A percentile compares a stretch with the other conserved stretches of the same genome.
phyloP scores from a whole-genome alignment of 1,140 invertebrate genomes.

The Drosophila obscura region DNA sequence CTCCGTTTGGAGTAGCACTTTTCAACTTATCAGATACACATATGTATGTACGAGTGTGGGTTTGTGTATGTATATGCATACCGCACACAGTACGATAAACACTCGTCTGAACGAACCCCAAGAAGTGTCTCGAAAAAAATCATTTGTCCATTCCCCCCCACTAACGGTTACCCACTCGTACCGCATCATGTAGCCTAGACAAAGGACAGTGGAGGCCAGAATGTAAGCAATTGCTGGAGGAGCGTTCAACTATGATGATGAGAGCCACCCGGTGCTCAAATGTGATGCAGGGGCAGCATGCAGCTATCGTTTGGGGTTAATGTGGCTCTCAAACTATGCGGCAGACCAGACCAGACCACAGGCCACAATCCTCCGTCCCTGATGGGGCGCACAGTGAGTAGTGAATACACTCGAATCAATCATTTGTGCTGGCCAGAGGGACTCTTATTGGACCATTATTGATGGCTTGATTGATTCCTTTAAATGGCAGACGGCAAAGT shows the following conservation, averaged over 20 bases:
- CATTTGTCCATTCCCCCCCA: conserved; percentile 36
- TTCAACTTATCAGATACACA: conserved; percentile 59
- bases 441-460: too few species aligned
- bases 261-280: background rate
- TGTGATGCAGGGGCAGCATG: conserved; percentile 39
- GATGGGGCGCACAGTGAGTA: conserved; percentile 3
- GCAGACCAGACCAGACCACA: background rate
- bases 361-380: conserved; percentile 8
- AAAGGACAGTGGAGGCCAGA: background rate
- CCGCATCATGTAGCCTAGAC: conserved; percentile 40
- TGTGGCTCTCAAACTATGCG: conserved; percentile 10
- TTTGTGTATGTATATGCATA: conserved; percentile 4
- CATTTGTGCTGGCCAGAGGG: background rate
- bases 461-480: too few species aligned
- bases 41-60: background rate
- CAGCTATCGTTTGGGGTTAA: conserved; percentile 18
- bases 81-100: too few species aligned
- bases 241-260: conserved; percentile 59
- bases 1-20: conserved; percentile 33
- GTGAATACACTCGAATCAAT: conserved; percentile 14
- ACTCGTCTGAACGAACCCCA: too few species aligned
- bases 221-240: conserved; percentile 47
- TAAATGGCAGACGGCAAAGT: too few species aligned
- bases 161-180: background rate
- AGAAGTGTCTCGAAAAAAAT: conserved; percentile 21